phyloP scores from a whole-genome alignment of 2,797 vertebrate species.

The Loriculus beryllinus region DNA sequence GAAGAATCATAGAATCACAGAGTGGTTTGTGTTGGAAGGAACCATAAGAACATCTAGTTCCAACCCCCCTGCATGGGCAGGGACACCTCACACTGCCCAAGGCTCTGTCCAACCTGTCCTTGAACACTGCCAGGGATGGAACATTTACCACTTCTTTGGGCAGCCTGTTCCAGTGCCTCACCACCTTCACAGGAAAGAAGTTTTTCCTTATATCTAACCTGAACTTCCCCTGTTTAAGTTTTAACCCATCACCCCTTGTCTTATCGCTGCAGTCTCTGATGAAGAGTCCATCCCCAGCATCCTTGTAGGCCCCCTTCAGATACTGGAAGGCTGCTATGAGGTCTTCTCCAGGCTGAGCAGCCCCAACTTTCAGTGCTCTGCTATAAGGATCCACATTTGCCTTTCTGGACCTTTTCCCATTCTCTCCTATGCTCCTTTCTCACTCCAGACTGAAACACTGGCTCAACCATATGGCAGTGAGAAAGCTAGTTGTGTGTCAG shows the following conservation, averaged over 20 bases:
- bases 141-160: not conserved
- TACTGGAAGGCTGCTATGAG: no score
- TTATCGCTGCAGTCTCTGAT: not conserved
- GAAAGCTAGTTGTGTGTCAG: not conserved
- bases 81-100: not conserved
- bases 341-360: not conserved
- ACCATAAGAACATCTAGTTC: not conserved
- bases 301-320: not conserved
- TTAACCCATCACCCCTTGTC: not conserved
- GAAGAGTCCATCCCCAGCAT: not conserved
- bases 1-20: not conserved
- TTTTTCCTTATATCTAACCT: not conserved
- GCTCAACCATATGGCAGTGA: not conserved
- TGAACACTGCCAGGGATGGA: not conserved
- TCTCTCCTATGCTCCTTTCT: fast-evolving
- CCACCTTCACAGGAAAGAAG: not conserved
- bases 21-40: not conserved
- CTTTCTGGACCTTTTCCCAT: not conserved
- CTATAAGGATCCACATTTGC: not conserved
- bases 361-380: not conserved
- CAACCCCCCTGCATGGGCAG: not conserved
- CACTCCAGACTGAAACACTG: not conserved
- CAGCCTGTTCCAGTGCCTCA: not conserved
- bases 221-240: not conserved
- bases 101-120: not conserved